Conservation (phyloP, 1,140 invertebrate species). For the Diachasma alloeum region DNA sequence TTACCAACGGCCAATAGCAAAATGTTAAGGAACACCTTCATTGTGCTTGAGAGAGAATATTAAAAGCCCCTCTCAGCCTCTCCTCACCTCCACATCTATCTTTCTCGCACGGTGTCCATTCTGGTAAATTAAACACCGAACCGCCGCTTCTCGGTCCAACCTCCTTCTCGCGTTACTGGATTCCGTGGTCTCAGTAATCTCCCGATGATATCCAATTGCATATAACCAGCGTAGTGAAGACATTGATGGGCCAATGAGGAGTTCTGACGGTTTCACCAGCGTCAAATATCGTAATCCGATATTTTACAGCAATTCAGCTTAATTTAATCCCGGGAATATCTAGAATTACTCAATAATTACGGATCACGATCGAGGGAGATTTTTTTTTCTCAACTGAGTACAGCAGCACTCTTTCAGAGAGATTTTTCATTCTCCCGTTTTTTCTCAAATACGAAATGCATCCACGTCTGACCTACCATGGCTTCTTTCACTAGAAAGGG, state of each 20-base stretch:
- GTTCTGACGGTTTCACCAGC: not conserved
- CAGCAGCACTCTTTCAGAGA: not conserved
- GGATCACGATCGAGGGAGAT: not conserved
- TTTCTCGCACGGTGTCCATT: not conserved
- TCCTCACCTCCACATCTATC: constrained; percentile 11
- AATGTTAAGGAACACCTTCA: not conserved
- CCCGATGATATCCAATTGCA: not conserved
- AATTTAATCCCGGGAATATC: not conserved
- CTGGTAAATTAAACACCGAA: not conserved
- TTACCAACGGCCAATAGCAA: not conserved
- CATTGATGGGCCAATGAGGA: not conserved
- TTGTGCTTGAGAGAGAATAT: not conserved
- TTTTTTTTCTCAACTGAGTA: not conserved
- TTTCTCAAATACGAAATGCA: not conserved
- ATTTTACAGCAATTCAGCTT: not conserved
- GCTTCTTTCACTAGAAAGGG: constrained; percentile 7
- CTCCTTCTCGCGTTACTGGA: not conserved
- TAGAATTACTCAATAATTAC: not conserved
- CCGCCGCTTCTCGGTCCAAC: not conserved
- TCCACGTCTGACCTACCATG: not conserved
- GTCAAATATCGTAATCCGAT: not conserved
- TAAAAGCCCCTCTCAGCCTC: not conserved
- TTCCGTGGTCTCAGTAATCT: not conserved
- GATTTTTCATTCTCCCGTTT: not conserved
- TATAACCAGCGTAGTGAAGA: not conserved